Evolutionary conservation across 2,888 invertebrate genomes (phyloP).

Genomic region (Sepiola atlantica): DNA sequence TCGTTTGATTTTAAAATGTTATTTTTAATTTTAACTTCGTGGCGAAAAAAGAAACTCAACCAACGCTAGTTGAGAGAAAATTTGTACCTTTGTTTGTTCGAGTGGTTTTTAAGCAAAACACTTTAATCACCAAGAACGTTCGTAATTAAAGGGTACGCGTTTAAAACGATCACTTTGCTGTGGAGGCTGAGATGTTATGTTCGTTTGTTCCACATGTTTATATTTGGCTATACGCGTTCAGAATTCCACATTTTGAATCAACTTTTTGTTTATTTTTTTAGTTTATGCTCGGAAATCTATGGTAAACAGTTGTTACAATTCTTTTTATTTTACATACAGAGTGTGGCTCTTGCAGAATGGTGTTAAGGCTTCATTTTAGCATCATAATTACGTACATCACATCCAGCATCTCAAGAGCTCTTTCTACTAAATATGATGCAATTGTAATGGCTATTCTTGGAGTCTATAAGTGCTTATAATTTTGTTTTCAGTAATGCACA

Average conservation of each 20-base stretch:
- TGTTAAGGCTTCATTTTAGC: no score
- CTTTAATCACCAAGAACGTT: background rate
- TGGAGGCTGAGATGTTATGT: background rate
- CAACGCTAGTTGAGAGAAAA: background rate
- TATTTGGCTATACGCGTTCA: background rate
- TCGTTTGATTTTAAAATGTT: background rate
- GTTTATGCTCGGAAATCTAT: no score
- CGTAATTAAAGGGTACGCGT: background rate
- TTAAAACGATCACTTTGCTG: background rate
- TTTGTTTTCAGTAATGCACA: no score
- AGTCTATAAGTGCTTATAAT: no score
- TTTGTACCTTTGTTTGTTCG: constrained; percentile 11
- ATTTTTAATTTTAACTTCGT: background rate
- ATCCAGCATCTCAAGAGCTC: no score
- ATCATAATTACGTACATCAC: no score
- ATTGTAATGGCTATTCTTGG: no score
- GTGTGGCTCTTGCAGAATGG: no score
- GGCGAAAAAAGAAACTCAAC: background rate
- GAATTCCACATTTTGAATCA: background rate
- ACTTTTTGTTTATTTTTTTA: background rate
- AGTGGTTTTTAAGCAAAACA: background rate
- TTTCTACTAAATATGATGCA: no score
- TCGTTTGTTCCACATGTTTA: background rate
- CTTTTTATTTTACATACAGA: no score
- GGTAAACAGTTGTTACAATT: no score